Evolutionary conservation across 2,888 invertebrate species (phyloP).

Genomic region (Blastobasis lacticolella): DNA sequence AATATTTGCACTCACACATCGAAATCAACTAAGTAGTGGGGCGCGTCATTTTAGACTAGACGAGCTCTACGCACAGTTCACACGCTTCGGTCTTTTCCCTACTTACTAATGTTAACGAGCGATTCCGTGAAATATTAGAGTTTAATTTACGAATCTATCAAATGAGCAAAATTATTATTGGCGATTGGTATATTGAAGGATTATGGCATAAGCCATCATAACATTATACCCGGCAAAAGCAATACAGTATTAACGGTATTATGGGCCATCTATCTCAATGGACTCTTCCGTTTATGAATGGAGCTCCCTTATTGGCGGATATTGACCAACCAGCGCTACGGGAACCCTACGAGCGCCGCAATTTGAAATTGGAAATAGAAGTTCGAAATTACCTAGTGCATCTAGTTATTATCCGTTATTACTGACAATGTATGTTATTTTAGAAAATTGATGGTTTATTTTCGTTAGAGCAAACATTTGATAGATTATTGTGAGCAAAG

Average conservation of each 20-base stretch:
- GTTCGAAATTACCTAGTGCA: constrained; percentile 33
- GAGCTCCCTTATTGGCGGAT: constrained; percentile 25
- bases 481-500: neutral
- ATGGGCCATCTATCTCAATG: constrained; percentile 29
- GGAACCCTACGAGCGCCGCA: constrained; percentile 26
- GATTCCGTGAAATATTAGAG: no score
- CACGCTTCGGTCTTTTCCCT: no score
- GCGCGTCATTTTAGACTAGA: no score
- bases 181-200: neutral
- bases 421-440: constrained; percentile 27
- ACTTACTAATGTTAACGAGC: no score
- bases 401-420: constrained; percentile 31
- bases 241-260: constrained; percentile 28
- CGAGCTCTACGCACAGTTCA: no score
- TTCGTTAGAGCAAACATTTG: neutral
- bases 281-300: constrained; percentile 36
- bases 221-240: constrained; percentile 14
- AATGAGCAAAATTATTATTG: no score
- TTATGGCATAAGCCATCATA: constrained; percentile 13
- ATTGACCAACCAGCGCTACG: constrained; percentile 11
- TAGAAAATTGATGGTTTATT: neutral
- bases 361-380: constrained; percentile 48
- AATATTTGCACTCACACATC: no score
- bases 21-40: no score
- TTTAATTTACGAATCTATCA: no score